Evolutionary conservation across 2,797 vertebrate genomes (phyloP), one percentile per base, ranked within the genome.

Genomic region (Arremon brunneinucha): DNA sequence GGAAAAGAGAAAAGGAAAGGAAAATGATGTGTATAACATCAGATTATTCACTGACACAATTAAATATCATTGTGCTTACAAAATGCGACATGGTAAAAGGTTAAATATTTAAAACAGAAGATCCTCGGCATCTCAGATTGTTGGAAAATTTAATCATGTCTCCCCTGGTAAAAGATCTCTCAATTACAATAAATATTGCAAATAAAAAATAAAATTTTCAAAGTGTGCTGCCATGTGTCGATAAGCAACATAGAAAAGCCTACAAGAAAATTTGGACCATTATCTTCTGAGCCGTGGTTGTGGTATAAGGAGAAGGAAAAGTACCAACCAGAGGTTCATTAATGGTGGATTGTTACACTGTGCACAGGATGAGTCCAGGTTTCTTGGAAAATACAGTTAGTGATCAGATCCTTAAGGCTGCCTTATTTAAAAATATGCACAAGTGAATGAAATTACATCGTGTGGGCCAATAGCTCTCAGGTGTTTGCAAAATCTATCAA

Each of bases 201-300:
- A 27, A 16, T 27, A 16, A 49, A 26, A 27, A 49, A 27, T 47
- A 27, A 30, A 22, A 55, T n/a, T n/a, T 55, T 55, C 20, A 22
- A n/a, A n/a, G 10, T 69, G 63, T 37, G 10, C 5, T n/a, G 46
- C 26, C 3, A 17, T 9, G 4, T 43, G 11, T 53, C 1, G 0
- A 74, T 56, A 41, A 75, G 5, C 6, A 70, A 55, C 30, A 19
- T 26, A 44, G 50, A 16, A 89, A 82, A 67, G 8, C 3, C 16
- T 18, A 87, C 10, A 83, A 59, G 52, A 49, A 78, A 83, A 64
- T 46, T 4, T 35, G n/a, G 18, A 77, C 60, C 50, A 28, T 20
- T 71, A 2, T 43, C 20, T 79, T 84, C 34, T 52, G 35, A 85
- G 24, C 12, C 3, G 2, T 34, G n/a, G 9, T n/a, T 62, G 24